Percentiles rank a stretch among this genome's conserved stretches.
Evolutionary conservation across 1,140 invertebrate genomes (phyloP).

Genomic region (Drosophila aff.): DNA sequence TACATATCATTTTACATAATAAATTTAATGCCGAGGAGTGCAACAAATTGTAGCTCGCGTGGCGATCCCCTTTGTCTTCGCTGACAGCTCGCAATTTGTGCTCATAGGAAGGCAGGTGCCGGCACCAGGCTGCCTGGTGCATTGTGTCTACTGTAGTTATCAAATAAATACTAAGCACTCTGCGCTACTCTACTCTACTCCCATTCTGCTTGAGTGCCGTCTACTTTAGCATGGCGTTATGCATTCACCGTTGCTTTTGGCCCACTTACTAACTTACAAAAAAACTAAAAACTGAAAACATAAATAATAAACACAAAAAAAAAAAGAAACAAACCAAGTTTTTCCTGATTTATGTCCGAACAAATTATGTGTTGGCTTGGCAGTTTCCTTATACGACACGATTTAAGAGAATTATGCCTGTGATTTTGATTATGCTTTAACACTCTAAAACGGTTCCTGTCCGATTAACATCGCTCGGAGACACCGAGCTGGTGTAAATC

Average conservation of each 20-base stretch:
- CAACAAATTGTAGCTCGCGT: slow-evolving; percentile 13
- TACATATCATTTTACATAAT: slow-evolving; percentile 56
- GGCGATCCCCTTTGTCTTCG: slow-evolving; percentile 40
- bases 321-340: slow-evolving; percentile 22
- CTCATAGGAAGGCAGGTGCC: slow-evolving; percentile 17
- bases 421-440: slow-evolving; percentile 24
- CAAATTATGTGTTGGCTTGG: slow-evolving; percentile 46
- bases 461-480: slow-evolving; percentile 20
- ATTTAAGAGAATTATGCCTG: slow-evolving; percentile 38
- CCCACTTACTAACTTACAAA: slow-evolving; percentile 37
- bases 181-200: slow-evolving; percentile 36
- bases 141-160: slow-evolving; percentile 50
- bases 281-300: slow-evolving; percentile 8
- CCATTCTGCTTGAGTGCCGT: slow-evolving; percentile 55
- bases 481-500: not conserved
- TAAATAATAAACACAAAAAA: slow-evolving; percentile 22
- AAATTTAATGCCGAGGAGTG: slow-evolving; percentile 28
- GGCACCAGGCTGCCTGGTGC: slow-evolving; percentile 8
- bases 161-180: slow-evolving; percentile 51
- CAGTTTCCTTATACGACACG: slow-evolving; percentile 36
- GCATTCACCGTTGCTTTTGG: slow-evolving; percentile 64
- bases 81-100: slow-evolving; percentile 31
- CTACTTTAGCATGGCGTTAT: slow-evolving; percentile 36
- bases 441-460: slow-evolving; percentile 30
- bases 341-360: slow-evolving; percentile 56